Evolutionary conservation across 2,888 invertebrate genomes (phyloP), one percentile per base, ranked within the genome.

Genomic region (Dasypolia templi): DNA sequence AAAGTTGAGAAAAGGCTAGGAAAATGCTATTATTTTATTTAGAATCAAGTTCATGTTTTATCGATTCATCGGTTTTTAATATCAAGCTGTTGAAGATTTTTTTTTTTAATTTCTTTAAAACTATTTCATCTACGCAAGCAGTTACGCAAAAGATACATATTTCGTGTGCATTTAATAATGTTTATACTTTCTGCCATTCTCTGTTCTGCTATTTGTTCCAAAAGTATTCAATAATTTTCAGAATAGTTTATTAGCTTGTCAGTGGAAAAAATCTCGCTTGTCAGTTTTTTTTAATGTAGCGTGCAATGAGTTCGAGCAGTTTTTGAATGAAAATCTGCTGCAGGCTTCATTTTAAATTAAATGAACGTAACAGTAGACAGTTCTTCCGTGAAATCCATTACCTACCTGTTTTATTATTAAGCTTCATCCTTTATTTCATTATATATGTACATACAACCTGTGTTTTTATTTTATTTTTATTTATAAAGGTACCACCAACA

Each of bases 331-430:
- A 26, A 58, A 46, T 56, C 0, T 1, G 49, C 44, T 29, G 22
- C 46, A 26, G 39, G 42, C 26, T 22, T 32, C 5, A 35, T n/a
- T 66, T 77, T 42, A 49, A 46, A 74, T 39, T 46, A 22, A 44
- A 39, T 12, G n/a, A 46, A n/a, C 19, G 17, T 35, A 32, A 46
- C 39, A 75, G 29, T 55, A 39, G n/a, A n/a, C 2, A 0, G 26
- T 29, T 46, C 6, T 55, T 12, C 61, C 73, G 32, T 6, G 0
- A 44, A 44, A 29, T 22, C 2, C 22, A 22, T 14, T 22, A 22
- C 22, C 22, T 22, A 22, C 22, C 0, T 19, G 2, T 26, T 29
- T 55, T 56, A 56, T 32, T 19, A 44, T 29, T 46, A 14, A 44
- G 14, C 9, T 29, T 46, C 1, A n/a, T 35, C n/a, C n/a, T n/a